Conservation (phyloP, 2,888 invertebrate genomes). For the Callyntrura sp. region DNA sequence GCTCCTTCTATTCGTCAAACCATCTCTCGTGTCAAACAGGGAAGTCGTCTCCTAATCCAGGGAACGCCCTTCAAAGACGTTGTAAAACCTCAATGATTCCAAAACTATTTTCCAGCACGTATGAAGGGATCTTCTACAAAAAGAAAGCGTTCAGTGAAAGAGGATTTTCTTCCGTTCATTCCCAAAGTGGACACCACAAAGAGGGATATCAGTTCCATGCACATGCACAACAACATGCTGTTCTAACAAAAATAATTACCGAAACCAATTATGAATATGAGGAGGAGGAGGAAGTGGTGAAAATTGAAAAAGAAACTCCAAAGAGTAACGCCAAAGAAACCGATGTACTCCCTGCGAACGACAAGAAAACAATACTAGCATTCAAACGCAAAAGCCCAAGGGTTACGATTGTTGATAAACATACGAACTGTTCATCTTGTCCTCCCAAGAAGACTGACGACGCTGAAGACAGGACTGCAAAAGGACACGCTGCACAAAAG, state of each 20-base stretch:
- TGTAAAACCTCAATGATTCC: neutral
- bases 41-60: too few relatives aligned
- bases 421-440: neutral
- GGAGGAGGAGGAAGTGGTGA: neutral
- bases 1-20: too few relatives aligned
- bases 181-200: neutral
- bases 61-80: too few relatives aligned
- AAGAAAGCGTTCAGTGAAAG: slow-evolving; percentile 34
- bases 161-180: neutral
- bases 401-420: neutral
- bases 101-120: slow-evolving; percentile 24
- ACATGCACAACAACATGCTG: slow-evolving; percentile 4
- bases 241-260: slow-evolving; percentile 34
- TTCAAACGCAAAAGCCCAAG: neutral
- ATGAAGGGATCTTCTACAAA: slow-evolving; percentile 33
- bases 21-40: too few relatives aligned
- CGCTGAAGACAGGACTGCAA: too few relatives aligned
- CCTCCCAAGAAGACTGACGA: too few relatives aligned
- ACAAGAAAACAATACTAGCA: neutral
- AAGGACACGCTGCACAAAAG: too few relatives aligned
- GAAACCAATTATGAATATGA: slow-evolving; percentile 52
- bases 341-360: too few relatives aligned
- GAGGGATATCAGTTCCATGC: neutral
- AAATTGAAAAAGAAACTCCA: too few relatives aligned
- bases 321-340: neutral